Conservation (phyloP, 2,797 vertebrate species). For the Naso thynnoides region DNA sequence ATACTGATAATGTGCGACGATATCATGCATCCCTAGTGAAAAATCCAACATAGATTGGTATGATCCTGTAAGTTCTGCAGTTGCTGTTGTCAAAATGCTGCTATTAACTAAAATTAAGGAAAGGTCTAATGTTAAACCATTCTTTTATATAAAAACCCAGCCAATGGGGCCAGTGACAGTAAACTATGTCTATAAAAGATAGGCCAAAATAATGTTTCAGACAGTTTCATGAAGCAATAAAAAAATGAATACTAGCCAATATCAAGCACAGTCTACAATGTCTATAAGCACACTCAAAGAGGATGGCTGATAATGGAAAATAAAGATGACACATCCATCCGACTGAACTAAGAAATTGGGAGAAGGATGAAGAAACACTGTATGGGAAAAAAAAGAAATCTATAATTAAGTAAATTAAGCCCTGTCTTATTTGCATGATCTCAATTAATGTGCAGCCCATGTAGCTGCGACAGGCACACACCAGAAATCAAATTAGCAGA, state of each 20-base stretch:
- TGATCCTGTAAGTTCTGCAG: no score
- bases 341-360: slow-evolving; percentile 29
- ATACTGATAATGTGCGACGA: no score
- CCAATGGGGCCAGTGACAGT: slow-evolving; percentile 16
- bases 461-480: slow-evolving; percentile 68
- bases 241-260: slow-evolving; percentile 26
- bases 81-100: no score
- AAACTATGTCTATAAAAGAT: slow-evolving; percentile 43
- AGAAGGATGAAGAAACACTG: slow-evolving; percentile 38
- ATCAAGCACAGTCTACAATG: slow-evolving; percentile 20
- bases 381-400: slow-evolving; percentile 31
- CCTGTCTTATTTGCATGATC: slow-evolving; percentile 79
- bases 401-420: slow-evolving; percentile 78
- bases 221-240: slow-evolving; percentile 23
- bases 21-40: no score
- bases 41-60: no score
- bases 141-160: slow-evolving; percentile 32
- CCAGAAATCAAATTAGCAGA: slow-evolving; percentile 82
- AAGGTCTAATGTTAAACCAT: slow-evolving; percentile 19
- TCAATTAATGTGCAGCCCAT: slow-evolving; percentile 77
- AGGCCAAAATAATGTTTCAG: slow-evolving; percentile 39
- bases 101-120: no score
- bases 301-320: slow-evolving; percentile 45
- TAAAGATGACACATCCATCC: slow-evolving; percentile 55
- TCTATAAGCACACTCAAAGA: slow-evolving; percentile 26